These are phyloP conservation scores for Drosophila nr. medialis DNA, from an alignment of 2,888 invertebrate genomes.

Conservation along the genomic window DNA sequence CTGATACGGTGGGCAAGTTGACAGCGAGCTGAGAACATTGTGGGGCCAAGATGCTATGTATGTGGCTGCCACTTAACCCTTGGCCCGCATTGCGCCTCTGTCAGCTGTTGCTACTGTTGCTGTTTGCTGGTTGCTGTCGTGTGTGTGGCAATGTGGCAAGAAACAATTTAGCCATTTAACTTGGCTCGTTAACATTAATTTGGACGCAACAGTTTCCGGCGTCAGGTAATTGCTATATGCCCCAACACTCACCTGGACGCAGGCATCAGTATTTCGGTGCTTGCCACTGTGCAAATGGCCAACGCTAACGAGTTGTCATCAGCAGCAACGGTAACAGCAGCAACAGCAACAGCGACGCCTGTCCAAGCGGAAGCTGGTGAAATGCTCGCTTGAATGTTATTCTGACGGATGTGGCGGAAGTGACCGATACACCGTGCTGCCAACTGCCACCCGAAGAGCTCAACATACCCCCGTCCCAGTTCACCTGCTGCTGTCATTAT, in stretches of 20 bases:
- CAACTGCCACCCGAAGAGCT: not conserved
- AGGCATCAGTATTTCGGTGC: conserved; percentile 14
- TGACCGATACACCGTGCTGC: conserved; percentile 33
- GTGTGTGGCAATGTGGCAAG: conserved; percentile 44
- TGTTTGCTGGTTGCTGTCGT: conserved; percentile 3
- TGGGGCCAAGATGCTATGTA: conserved; percentile 20
- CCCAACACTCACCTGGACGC: conserved; percentile 17
- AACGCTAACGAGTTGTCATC: conserved; percentile 63
- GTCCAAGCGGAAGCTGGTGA: conserved; percentile 57
- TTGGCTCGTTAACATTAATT: conserved; percentile 71
- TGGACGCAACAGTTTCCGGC: conserved; percentile 55
- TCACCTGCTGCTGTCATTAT: not conserved
- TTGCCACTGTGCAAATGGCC: conserved; percentile 41
- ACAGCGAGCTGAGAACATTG: conserved; percentile 46
- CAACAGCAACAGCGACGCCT: conserved; percentile 28
- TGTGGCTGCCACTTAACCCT: conserved; percentile 40
- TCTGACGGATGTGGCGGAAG: conserved; percentile 63
- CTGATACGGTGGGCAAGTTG: conserved; percentile 49
- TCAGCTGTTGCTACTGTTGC: conserved; percentile 26
- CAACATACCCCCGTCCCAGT: not conserved
- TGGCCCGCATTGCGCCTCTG: conserved; percentile 37
- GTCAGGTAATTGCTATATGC: conserved; percentile 41
- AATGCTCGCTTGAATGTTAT: conserved; percentile 64
- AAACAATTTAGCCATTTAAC: conserved; percentile 68
- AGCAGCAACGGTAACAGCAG: conserved; percentile 34